These are phyloP conservation scores for Patella ulyssiponensis DNA, from an alignment of 2,888 invertebrate species.

Conservation along the genomic window DNA sequence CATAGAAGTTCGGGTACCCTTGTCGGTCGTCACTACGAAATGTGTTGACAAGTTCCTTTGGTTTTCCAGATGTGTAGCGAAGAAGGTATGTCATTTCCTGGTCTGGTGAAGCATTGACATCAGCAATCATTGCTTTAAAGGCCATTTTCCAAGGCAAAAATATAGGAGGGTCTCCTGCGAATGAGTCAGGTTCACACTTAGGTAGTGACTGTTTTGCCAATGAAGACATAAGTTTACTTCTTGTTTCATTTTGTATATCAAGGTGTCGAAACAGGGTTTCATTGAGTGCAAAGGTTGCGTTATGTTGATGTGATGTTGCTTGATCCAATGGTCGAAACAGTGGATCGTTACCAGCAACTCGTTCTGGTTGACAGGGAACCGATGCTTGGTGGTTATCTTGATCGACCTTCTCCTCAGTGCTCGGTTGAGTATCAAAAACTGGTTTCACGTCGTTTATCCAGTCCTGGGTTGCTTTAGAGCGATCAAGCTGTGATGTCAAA, in stretches of 20 bases:
- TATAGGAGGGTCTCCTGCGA: neutral
- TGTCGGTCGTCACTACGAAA: neutral
- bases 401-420: no score
- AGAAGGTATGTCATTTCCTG: slow-evolving; percentile 2
- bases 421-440: no score
- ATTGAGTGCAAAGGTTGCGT: no score
- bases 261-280: no score
- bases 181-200: neutral
- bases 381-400: no score
- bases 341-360: neutral
- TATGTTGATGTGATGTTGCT: no score
- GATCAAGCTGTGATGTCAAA: neutral
- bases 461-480: neutral
- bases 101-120: neutral
- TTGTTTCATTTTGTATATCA: no score
- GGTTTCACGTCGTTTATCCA: neutral
- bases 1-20: no score
- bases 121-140: neutral
- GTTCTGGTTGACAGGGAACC: neutral
- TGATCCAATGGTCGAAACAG: no score
- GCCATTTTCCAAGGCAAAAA: neutral
- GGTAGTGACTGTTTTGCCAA: no score
- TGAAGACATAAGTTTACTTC: no score
- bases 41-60: neutral
- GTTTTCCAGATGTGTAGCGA: neutral